A percentile compares a stretch with the other conserved stretches of the same genome.
phyloP scores from a whole-genome alignment of 2,113 vertebrate genomes.

The Nannobrachium achirus region DNA sequence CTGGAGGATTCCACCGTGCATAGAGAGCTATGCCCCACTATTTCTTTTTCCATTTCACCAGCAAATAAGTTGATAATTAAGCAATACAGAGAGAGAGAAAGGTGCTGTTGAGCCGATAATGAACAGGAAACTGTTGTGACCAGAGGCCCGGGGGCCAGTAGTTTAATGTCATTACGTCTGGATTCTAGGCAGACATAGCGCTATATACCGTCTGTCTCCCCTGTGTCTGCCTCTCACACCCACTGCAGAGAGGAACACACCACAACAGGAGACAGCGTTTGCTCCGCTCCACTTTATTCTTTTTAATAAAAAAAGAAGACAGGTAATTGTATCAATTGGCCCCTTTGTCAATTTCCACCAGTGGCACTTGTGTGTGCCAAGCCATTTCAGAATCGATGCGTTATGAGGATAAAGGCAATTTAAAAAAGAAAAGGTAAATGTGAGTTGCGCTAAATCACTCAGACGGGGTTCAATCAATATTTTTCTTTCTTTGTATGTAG shows the following conservation, averaged over 20 bases:
- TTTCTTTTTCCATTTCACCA: too few species aligned
- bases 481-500: slow-evolving; percentile 15
- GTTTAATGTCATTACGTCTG: too few species aligned
- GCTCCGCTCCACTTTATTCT: too few species aligned
- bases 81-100: slow-evolving; percentile 51
- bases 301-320: background rate
- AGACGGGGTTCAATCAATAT: slow-evolving; percentile 28
- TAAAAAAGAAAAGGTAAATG: background rate
- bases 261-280: too few species aligned
- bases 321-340: background rate
- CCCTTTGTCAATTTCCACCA: background rate
- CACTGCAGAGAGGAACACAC: too few species aligned
- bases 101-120: slow-evolving; percentile 38
- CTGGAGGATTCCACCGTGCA: too few species aligned
- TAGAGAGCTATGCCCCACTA: too few species aligned
- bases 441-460: background rate
- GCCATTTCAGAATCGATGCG: background rate
- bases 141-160: too few species aligned
- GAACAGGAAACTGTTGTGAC: too few species aligned
- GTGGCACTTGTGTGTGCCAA: background rate
- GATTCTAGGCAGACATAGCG: too few species aligned
- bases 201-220: background rate
- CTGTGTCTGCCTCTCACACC: too few species aligned
- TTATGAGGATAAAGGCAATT: background rate
- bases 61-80: too few species aligned